A percentile compares a stretch with the other conserved stretches of the same genome.
phyloP scores from a whole-genome alignment of 2,797 vertebrate species.

The Taeniopygia guttata region DNA sequence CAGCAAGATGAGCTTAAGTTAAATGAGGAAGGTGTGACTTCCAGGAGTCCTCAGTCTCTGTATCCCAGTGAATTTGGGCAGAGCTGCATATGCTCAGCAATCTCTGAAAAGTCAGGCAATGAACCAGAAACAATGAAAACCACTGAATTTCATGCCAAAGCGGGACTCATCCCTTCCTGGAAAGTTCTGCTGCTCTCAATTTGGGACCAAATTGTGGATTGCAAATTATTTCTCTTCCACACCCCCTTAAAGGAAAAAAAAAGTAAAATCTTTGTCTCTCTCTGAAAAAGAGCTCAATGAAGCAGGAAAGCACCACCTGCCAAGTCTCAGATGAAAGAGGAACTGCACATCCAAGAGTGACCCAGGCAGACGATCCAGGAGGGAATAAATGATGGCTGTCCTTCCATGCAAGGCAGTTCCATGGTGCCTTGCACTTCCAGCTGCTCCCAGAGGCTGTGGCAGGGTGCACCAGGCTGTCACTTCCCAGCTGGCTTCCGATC shows the following conservation, averaged over 20 bases:
- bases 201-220: neutral
- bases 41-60: neutral
- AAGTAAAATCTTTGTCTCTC: neutral
- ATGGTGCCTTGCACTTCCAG: neutral
- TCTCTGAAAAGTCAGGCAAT: neutral
- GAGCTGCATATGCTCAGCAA: neutral
- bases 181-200: neutral
- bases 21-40: neutral
- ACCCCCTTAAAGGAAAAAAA: neutral
- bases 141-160: neutral
- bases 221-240: neutral
- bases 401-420: neutral
- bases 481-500: neutral
- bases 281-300: neutral
- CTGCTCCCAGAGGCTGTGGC: neutral
- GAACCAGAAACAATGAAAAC: neutral
- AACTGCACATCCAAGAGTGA: neutral
- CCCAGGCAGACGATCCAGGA: neutral
- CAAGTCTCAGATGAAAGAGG: constrained; percentile 4
- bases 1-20: neutral
- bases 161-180: constrained; percentile 31
- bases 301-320: neutral
- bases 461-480: neutral
- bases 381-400: neutral
- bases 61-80: neutral